Conservation (phyloP, 2,113 vertebrate species). For the Trematocara marginatum region DNA sequence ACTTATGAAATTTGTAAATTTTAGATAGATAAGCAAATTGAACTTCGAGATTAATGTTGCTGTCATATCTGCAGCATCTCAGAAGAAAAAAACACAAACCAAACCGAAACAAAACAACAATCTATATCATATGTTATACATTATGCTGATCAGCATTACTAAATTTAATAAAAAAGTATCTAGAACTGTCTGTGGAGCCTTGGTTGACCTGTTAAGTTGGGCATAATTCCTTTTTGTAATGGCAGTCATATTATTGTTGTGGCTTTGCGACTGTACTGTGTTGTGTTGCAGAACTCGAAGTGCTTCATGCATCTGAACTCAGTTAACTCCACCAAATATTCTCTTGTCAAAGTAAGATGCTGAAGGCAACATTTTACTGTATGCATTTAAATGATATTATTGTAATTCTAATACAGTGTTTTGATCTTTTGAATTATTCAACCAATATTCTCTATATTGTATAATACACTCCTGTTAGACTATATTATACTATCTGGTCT, state of each 20-base stretch:
- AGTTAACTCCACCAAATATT: background rate
- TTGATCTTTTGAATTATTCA: background rate
- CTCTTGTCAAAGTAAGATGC: background rate
- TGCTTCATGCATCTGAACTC: background rate
- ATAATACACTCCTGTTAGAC: background rate
- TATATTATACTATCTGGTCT: background rate
- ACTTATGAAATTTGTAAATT: background rate
- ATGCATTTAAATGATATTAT: background rate
- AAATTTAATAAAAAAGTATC: background rate
- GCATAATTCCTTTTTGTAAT: background rate
- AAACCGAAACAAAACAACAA: background rate
- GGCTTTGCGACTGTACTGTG: background rate
- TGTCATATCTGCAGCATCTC: background rate
- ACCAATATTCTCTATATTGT: background rate
- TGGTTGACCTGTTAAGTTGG: background rate
- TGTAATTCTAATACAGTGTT: background rate
- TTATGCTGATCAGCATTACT: background rate
- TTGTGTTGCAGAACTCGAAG: background rate
- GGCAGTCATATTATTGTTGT: background rate
- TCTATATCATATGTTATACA: background rate
- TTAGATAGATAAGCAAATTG: background rate
- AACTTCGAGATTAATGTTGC: background rate
- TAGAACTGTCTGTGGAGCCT: background rate
- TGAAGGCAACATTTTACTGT: background rate
- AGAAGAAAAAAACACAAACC: background rate